Evolutionary conservation across 2,888 invertebrate species (phyloP).

Genomic region (Cremastinae sp.): DNA sequence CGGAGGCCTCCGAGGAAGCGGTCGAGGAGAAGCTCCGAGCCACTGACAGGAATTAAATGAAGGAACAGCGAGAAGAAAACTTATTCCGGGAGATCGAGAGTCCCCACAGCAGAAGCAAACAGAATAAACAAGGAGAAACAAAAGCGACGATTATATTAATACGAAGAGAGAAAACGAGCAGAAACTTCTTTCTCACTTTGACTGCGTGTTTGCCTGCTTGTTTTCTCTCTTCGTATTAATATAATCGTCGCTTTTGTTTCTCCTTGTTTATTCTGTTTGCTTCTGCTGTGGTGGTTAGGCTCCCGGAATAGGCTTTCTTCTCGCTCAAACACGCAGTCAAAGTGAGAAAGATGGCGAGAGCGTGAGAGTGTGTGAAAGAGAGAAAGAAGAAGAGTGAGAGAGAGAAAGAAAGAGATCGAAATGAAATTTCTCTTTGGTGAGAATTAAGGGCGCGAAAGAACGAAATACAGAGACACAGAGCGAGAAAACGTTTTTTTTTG

Average conservation of each 20-base stretch:
- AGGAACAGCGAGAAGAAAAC: constrained; percentile 34
- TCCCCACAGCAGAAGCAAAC: constrained; percentile 66
- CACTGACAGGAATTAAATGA: constrained; percentile 92
- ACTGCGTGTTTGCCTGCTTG: constrained; percentile 65
- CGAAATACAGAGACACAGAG: constrained; percentile 58
- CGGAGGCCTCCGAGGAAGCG: constrained; percentile 96
- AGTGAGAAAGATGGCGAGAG: constrained; percentile 45
- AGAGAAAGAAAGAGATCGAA: constrained; percentile 16
- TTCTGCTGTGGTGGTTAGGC: constrained; percentile 60
- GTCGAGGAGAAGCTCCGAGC: constrained; percentile 96
- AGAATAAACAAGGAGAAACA: constrained; percentile 69
- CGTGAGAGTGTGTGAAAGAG: constrained; percentile 35
- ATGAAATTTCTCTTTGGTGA: not conserved
- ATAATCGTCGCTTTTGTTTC: constrained; percentile 72
- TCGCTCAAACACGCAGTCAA: constrained; percentile 53
- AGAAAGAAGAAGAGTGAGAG: constrained; percentile 25
- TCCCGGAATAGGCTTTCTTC: constrained; percentile 66
- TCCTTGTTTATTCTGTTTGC: constrained; percentile 70
- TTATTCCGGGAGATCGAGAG: constrained; percentile 66
- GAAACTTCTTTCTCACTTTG: constrained; percentile 63
- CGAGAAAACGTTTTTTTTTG: constrained; percentile 62
- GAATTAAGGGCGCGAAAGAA: constrained; percentile 50
- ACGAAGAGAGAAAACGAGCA: constrained; percentile 70
- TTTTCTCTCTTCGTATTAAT: constrained; percentile 70
- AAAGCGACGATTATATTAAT: constrained; percentile 72